Base-by-base conservation (phyloP, 2,797 vertebrate species). In the Cyprinodon diabolis region DNA sequence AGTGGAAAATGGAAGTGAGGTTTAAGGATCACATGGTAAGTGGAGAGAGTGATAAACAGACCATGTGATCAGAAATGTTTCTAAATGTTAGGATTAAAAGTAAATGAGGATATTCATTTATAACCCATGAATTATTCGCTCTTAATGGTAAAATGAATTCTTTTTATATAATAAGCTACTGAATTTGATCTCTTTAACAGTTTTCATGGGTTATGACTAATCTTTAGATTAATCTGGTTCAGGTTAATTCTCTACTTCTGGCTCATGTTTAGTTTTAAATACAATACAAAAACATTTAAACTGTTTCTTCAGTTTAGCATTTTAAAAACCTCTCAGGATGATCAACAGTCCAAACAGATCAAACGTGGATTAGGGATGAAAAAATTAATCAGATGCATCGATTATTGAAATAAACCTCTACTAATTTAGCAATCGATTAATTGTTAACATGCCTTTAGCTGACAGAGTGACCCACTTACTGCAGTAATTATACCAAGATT, bases 21-120 rank as follows among this genome's bases (percentile, higher is more conserved):
- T 96, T 95, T 84, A 93, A 86, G 90, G 93, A 94, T 69, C 89
- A 93, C 14, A 81, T 60, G 94, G 94, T 95, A 86, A 95, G 95
- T 93, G 79, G 62, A 76, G 71, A 72, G 15, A 23, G 54, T 65
- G 78, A 37, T 58, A 66, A 35, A 70, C 49, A 67, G 51, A 72
- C 43, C 17, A 7, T 48, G 5, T 21, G 10, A 48, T 35, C 40
- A 69, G 71, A 65, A 55, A 63, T 70, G 14, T n/a, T 10, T 3
- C 57, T 4, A 71, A 23, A 52, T 52, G 35, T 45, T 63, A 23
- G 25, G 40, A 37, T 69, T 37, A 23, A 55, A 30, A 47, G 3
- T 49, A 1, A 75, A 35, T 15, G 17, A 2, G 19, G 3, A 35
- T 30, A 9, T 37, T 15, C 15, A 63, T 66, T 62, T 40, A 4